Evolutionary conservation across 2,888 invertebrate genomes (phyloP).

Genomic region (Acleris sparsana): DNA sequence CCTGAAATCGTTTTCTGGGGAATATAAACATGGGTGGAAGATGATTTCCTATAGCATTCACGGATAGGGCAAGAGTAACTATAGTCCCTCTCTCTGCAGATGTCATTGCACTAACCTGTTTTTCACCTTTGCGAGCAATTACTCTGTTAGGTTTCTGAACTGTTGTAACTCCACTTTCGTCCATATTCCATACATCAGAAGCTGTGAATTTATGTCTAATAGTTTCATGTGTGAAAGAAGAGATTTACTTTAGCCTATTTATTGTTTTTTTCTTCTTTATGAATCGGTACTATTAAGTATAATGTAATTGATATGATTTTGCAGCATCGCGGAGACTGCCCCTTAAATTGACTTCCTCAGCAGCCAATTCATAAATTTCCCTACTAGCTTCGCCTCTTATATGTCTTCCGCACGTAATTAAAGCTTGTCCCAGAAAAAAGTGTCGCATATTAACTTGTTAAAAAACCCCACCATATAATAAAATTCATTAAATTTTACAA

Average conservation of each 20-base stretch:
- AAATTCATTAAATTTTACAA: too few relatives aligned
- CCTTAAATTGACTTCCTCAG: neutral
- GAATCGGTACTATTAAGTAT: neutral
- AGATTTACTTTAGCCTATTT: neutral
- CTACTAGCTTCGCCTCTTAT: neutral
- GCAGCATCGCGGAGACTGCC: constrained; percentile 3
- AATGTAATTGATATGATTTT: neutral
- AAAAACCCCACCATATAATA: too few relatives aligned
- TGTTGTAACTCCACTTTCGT: constrained; percentile 42
- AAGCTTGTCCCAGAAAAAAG: accelerated
- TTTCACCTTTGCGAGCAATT: constrained; percentile 4
- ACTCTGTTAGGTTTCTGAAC: constrained; percentile 36
- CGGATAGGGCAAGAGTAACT: neutral
- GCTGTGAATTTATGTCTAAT: neutral
- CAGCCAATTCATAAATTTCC: constrained; percentile 1
- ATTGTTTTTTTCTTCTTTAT: too few relatives aligned
- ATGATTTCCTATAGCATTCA: constrained; percentile 26
- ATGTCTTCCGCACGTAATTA: too few relatives aligned
- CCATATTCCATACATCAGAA: constrained; percentile 55
- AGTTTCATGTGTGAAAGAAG: too few relatives aligned
- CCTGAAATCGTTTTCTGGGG: constrained; percentile 42
- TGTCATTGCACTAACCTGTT: neutral
- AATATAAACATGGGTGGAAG: constrained; percentile 42
- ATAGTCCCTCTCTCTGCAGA: constrained; percentile 3
- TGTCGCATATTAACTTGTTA: too few relatives aligned